phyloP scores from a whole-genome alignment of 2,888 invertebrate genomes.

The Hirtodrosophila confusa region DNA sequence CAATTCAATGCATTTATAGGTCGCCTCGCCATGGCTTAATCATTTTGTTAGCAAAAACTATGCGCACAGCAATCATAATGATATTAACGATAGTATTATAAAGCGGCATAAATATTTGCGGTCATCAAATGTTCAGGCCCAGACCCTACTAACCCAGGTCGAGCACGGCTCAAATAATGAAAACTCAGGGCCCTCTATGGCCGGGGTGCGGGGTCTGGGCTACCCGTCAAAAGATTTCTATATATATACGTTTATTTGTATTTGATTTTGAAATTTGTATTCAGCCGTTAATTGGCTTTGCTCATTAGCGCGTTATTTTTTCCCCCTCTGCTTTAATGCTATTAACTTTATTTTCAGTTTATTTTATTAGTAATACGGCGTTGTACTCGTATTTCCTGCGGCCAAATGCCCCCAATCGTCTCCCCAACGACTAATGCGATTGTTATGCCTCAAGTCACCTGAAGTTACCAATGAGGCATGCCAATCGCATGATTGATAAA shows the following conservation, averaged over 20 bases:
- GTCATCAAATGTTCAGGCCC: slow-evolving; percentile 9
- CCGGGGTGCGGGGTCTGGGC: background rate
- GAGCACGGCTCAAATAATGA: slow-evolving; percentile 46
- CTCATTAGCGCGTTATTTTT: slow-evolving; percentile 71
- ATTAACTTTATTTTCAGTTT: slow-evolving; percentile 79
- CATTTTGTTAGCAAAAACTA: slow-evolving; percentile 14
- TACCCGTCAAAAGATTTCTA: slow-evolving; percentile 27
- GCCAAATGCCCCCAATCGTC: slow-evolving; percentile 25
- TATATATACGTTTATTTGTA: slow-evolving; percentile 24
- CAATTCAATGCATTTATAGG: slow-evolving; percentile 41
- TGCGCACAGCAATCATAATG: slow-evolving; percentile 35
- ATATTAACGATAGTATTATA: slow-evolving; percentile 24
- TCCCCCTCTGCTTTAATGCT: slow-evolving; percentile 63
- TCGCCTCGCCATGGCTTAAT: slow-evolving; percentile 48
- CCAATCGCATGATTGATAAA: slow-evolving; percentile 61
- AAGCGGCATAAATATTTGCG: slow-evolving; percentile 40
- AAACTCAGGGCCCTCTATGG: slow-evolving; percentile 42
- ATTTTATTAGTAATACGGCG: slow-evolving; percentile 76
- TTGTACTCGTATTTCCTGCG: slow-evolving; percentile 67
- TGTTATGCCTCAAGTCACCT: slow-evolving; percentile 66
- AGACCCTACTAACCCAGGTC: slow-evolving; percentile 1
- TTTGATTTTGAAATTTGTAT: slow-evolving; percentile 78
- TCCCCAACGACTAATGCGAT: slow-evolving; percentile 68
- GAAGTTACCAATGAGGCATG: slow-evolving; percentile 52
- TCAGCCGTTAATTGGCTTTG: slow-evolving; percentile 77